Percentiles rank a stretch among this genome's conserved stretches.
Conservation (phyloP, 2,797 vertebrate species). For the Cryptoblepharus egeriae region DNA sequence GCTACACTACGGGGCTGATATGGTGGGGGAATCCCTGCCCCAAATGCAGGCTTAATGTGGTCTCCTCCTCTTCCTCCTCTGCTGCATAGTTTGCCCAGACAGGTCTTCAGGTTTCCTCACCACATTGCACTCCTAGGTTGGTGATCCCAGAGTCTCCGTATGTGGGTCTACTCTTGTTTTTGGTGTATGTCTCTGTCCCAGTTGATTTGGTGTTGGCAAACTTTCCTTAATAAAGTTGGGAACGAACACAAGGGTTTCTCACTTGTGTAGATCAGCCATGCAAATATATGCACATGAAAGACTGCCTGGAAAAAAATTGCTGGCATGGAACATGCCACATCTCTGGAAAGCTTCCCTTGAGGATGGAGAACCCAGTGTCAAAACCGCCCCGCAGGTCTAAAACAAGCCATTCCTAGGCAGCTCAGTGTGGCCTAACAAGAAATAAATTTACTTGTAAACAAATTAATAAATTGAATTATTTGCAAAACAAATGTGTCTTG, state of each 20-base stretch:
- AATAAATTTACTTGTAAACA: too few species aligned
- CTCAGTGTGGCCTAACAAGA: too few species aligned
- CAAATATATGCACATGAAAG: not conserved
- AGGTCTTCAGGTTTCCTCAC: constrained; percentile 35
- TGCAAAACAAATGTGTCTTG: too few species aligned
- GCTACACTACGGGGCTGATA: not conserved
- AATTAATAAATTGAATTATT: too few species aligned
- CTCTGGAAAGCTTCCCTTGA: too few species aligned
- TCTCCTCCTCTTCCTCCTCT: constrained; percentile 55
- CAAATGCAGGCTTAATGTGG: constrained; percentile 19
- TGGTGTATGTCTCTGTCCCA: not conserved
- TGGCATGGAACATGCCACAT: too few species aligned
- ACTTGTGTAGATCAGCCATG: not conserved
- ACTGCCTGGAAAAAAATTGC: not conserved
- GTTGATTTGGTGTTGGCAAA: not conserved
- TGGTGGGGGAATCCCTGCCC: not conserved
- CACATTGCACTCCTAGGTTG: constrained; percentile 55
- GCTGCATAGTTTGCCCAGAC: constrained; percentile 51
- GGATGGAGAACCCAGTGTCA: too few species aligned
- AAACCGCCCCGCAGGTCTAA: too few species aligned
- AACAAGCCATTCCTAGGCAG: too few species aligned
- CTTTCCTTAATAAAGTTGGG: not conserved
- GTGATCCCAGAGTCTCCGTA: constrained; percentile 27
- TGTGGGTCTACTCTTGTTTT: not conserved
- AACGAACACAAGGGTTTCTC: not conserved